Evolutionary conservation across 2,888 invertebrate genomes (phyloP), one percentile per base, ranked within the genome.

Genomic region (Cephalotes varians): DNA sequence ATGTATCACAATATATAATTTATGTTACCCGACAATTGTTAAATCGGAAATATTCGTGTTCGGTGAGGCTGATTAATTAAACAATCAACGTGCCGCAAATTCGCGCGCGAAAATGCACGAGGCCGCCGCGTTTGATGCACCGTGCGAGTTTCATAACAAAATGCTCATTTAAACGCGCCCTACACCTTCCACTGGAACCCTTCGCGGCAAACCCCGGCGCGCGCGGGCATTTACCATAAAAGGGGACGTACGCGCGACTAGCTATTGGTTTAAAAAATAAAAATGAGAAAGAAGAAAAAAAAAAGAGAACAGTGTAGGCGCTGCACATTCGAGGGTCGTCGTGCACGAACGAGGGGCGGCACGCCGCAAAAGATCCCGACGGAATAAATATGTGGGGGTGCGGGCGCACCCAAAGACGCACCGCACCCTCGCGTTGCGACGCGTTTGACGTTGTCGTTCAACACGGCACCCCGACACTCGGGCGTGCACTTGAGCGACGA

Each of bases 151-250:
- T 73, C 60, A 83, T 64, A 73, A 56, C 37, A 40, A 81, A 85
- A 62, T 76, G 76, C 83, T 83, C 83, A 72, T 85, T 83, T 81
- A 34, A 83, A 83, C 72, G 65, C 60, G 56, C 54, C 25, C 37
- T 74, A 31, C 76, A 49, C 47, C 54, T 56, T 34, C 34, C 67
- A 37, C n/a, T 9, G 31, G n/a, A 15, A 51, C 21, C 25, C 37
- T 15, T 3, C 25, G 7, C 58, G 28, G 28, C 37, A 6, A 60
- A 67, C 6, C 15, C 44, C 44, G 60, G 44, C 58, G 47, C 37
- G 56, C 31, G 51, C 47, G 54, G 25, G 18, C 54, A 58, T 49
- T 69, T 47, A 56, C 65, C 18, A 37, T 58, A 64, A 76, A 81
- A 74, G 62, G 81, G 72, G 60, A 72, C 25, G 15, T 49, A 81